Base-by-base conservation (phyloP, 2,113 vertebrate species). In the Aspiorhynchus laticeps region DNA sequence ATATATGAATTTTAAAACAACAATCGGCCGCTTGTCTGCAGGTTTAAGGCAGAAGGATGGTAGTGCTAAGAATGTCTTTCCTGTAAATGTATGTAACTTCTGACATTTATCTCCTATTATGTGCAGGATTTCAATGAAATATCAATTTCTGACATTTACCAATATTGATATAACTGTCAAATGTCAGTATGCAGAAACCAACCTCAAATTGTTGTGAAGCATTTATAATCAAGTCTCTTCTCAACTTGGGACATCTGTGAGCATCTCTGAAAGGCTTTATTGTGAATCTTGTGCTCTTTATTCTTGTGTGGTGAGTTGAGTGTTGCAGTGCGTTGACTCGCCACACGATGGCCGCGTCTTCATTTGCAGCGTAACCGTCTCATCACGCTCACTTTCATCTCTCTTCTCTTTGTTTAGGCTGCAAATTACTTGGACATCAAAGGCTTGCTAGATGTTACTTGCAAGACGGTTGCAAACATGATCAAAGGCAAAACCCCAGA, bases 401-500 rank as follows among this genome's bases (percentile, higher is more conserved):
- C 83, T 38, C 31, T 90, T 82, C 51, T 85, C 31, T 74, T 80
- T 90, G 90, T 91, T 82, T 83, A 99, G 98, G 98, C 98, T 89
- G 98, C 98, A 89, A 99, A 99, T 94, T 99, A 99, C 92, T 94
- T 99, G 96, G 98, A 99, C 93, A 99, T 99, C 93, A 99, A 99
- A 96, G 98, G 98, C 86, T 95, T 99, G 92, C 95, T 99, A 94
- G 98, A 99, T 93, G 98, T 99, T 87, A 99, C 98, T 21, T 99
- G 98, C 95, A 99, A 99, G 96, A 99, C 98, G 61, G 98, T 99
- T 91, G 98, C 98, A 90, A 99, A 99, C 93, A 99, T 99, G 98
- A 99, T 99, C 92, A 99, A 99, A 95, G 98, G 98, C 71, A 99
- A 99, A 94, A 99, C 98, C 92, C 98, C 98, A 41, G 98, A 99